Base-by-base conservation (phyloP, 2,888 invertebrate species). In the Eilema caniola region DNA sequence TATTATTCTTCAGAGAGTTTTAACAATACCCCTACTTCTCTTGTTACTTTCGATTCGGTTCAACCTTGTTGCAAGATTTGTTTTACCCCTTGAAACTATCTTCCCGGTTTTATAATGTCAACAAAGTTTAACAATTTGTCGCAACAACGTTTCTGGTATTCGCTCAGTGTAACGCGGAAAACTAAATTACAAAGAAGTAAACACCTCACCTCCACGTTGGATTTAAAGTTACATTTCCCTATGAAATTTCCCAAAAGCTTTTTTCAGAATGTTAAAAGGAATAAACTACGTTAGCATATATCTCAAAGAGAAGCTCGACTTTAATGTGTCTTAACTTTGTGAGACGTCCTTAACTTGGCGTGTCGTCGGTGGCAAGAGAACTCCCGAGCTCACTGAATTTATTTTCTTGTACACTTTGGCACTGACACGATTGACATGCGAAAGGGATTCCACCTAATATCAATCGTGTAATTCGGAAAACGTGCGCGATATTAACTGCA, bases 321-420 rank as follows among this genome's bases (percentile, higher is more conserved):
- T 66, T 70, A 74, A 74, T 72, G 78, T 67, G 72, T 78, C 78
- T 59, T 68, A 75, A 75, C 67, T 70, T 80, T 80, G 70, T 64
- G 68, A 78, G 78, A 74, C 71, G 72, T 67, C n/a, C n/a, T 65
- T 61, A 64, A 69, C 64, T 31, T 70, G 65, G 53, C n/a, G 53
- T n/a, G 53, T 62, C 24, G 24, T 33, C 28, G 16, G 24, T 12
- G n/a, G 24, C 62, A 56, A 33, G 67, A 11, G 67, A 64, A 11
- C 41, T 53, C 64, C 8, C 31, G 14, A n/a, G 57, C 56, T 68
- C 37, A 68, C 62, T 59, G 63, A 57, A 59, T 63, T 69, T 64
- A 31, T 23, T 23, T 24, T 31, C 57, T 28, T 25, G 37, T 59
- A 41, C 16, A 41, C 41, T 41, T 25, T 63, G 37, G 24, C 57